Evolutionary conservation across 2,113 vertebrate genomes (phyloP), one percentile per base, ranked within the genome.

Genomic region (Melierax canorus): DNA sequence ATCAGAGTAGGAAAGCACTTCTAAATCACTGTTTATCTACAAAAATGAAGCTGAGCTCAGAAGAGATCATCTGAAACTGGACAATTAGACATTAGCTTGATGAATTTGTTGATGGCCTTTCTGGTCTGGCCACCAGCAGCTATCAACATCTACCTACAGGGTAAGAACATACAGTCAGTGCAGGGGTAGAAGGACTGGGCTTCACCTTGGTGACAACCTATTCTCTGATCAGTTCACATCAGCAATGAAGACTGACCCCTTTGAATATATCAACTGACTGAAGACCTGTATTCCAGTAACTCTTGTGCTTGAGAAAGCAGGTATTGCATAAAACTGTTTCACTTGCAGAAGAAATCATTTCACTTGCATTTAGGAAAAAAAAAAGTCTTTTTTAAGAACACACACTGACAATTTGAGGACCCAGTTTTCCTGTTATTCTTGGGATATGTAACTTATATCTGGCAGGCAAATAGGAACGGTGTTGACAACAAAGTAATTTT

Each of bases 221-320:
- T 29, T 75, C 74, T 66, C 41, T 64, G 26, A 26, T 43, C 62
- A 58, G 17, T 34, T 66, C 15, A n/a, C 15, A 15, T 5, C 45
- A 66, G 55, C 63, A 81, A 12, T 19, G 3, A 72, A 76, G 26
- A 59, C 20, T 27, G 45, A 69, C 3, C 9, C 30, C 15, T 6
- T 3, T 26, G 13, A 66, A 63, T 26, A 20, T 6, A 68, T 15
- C 4, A 7, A 14, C 36, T 0, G 2, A 2, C 22, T 59, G 11
- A 4, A 71, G 51, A 69, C 19, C 34, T 48, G 18, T 26, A 59
- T 80, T 66, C n/a, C 34, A 87, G 1, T 14, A 50, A 58, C n/a
- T 69, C 38, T 36, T 41, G 50, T 77, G 26, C 69, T 39, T 29
- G 13, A 72, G 22, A 72, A 14, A 14, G 29, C 0, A 0, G 23